A percentile compares a stretch with the other conserved stretches of the same genome.
Evolutionary conservation across 2,797 vertebrate species (phyloP).

Genomic region (Eospalax fontanierii): DNA sequence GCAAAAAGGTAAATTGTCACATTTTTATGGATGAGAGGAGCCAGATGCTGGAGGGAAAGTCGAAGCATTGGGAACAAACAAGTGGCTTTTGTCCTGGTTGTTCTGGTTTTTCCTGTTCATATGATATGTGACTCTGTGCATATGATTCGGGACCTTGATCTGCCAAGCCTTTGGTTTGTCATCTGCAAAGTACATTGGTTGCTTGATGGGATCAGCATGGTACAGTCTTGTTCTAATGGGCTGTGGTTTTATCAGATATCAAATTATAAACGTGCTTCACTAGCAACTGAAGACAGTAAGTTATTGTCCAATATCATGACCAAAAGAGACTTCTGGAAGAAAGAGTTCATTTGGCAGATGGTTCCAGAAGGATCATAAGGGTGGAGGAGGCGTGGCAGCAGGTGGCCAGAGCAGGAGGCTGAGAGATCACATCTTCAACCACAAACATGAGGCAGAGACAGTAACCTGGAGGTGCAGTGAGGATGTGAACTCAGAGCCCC

Average conservation of each 20-base stretch:
- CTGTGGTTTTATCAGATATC: conserved; percentile 25
- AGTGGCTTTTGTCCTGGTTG: not conserved
- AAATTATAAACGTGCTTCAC: conserved; percentile 30
- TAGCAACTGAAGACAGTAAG: conserved; percentile 25
- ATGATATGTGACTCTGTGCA: not conserved
- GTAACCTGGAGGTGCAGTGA: no score
- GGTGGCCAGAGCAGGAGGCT: no score
- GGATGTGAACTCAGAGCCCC: no score
- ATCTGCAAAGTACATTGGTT: not conserved
- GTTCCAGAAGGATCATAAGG: no score
- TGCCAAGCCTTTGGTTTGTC: not conserved
- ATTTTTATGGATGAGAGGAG: not conserved
- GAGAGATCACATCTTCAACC: no score
- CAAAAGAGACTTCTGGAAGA: no score
- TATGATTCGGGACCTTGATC: not conserved
- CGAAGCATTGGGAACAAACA: not conserved
- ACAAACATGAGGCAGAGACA: no score
- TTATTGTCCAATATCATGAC: no score
- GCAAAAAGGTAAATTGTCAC: not conserved
- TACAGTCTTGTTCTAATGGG: conserved; percentile 4
- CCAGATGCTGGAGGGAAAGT: no score
- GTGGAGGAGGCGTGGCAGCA: no score
- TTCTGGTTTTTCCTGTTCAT: no score
- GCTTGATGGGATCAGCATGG: not conserved
- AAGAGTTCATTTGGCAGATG: no score